Evolutionary conservation across 2,888 invertebrate species (phyloP), one percentile per base, ranked within the genome.

Genomic region (Microctonus hyperodae): DNA sequence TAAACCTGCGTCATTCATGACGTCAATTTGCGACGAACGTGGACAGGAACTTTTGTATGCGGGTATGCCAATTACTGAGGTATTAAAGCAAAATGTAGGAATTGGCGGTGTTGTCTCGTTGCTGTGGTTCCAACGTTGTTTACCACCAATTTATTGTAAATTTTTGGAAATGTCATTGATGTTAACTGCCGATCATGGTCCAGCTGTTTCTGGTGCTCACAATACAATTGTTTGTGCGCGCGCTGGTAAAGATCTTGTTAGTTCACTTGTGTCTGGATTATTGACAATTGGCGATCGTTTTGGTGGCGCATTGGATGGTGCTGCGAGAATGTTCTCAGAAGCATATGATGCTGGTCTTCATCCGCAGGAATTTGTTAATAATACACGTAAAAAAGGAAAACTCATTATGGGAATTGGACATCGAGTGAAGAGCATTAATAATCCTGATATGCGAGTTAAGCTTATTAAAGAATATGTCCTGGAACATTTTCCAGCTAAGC

Each of bases 341-440:
- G 99, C 98, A 0, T 95, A 97, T 84, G 98, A 98, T 85, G 90
- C 91, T 64, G 96, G 95, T 3, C 88, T 94, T 76, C 96, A 96
- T 81, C 98, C 99, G 0, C 95, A 96, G 90, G 98, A 99, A 85
- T 99, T 99, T 86, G 99, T 99, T 59, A 99, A 98, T 85, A 91
- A 93, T 78, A 98, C 98, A 91, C 87, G 98, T 33, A 97, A 97
- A 79, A 93, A 96, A 83, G 99, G 99, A 0, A 92, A 97, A 81
- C 91, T 98, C 28, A 99, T 99, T 79, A 98, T 99, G 97, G 99
- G 99, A 68, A 99, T 99, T 77, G 99, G 99, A 0, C 99, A 99
- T 86, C 82, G 92, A 69, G 90, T 93, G 0, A 93, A 93, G 73
- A 92, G 92, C 68, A 94, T 99, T 75, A 99, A 99, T 86, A 99